A percentile compares a stretch with the other conserved stretches of the same genome.
Evolutionary conservation across 2,797 vertebrate genomes (phyloP).

Genomic region (Acanthurus tractus): DNA sequence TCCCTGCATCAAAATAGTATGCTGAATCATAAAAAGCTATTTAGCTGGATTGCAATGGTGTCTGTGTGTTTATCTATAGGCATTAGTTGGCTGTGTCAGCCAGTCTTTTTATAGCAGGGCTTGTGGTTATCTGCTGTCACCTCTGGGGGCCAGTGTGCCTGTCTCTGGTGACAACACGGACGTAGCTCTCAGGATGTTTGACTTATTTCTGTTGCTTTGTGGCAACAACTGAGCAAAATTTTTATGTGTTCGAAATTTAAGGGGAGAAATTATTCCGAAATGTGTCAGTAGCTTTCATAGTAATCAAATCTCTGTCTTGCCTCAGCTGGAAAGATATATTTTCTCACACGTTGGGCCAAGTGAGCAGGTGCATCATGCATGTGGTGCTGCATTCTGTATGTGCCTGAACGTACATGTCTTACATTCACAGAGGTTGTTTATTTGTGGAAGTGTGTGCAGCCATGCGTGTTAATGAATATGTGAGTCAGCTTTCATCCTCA

Average conservation of each 20-base stretch:
- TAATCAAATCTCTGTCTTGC: background rate
- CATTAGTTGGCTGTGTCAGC: constrained; percentile 68
- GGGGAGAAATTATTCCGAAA: background rate
- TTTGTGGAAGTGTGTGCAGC: constrained; percentile 76
- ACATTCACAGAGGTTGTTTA: constrained; percentile 55
- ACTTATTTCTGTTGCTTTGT: constrained; percentile 24
- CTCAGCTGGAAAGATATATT: constrained; percentile 16
- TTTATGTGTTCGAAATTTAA: constrained; percentile 7
- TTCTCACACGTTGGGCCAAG: constrained; percentile 3
- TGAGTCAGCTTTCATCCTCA: constrained; percentile 84
- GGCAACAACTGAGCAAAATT: constrained; percentile 14
- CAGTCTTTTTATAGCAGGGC: constrained; percentile 72
- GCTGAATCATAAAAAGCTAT: constrained; percentile 23
- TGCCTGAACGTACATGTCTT: constrained; percentile 15
- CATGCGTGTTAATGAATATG: constrained; percentile 77
- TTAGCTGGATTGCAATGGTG: constrained; percentile 18
- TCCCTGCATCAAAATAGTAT: constrained; percentile 38
- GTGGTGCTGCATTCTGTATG: constrained; percentile 31
- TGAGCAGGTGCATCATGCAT: constrained; percentile 37
- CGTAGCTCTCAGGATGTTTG: constrained; percentile 22
- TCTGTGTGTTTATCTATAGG: constrained; percentile 72
- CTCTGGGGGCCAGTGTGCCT: constrained; percentile 51
- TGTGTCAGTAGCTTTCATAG: background rate
- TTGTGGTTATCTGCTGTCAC: constrained; percentile 68
- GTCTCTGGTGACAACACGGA: constrained; percentile 54